phyloP scores from a whole-genome alignment of 2,797 vertebrate species.

The Chelon auratus region DNA sequence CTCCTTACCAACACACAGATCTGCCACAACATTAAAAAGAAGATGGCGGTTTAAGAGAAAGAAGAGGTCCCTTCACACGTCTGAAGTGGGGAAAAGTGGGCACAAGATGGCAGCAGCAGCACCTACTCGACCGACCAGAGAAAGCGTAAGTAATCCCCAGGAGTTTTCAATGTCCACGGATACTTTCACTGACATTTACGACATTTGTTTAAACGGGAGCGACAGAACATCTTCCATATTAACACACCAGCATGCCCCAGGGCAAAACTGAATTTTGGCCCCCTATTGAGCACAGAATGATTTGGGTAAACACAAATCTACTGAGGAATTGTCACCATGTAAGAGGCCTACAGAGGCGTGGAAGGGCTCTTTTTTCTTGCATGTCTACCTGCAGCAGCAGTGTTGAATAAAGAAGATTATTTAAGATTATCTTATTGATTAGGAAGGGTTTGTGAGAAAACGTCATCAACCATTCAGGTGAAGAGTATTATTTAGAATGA shows the following conservation, averaged over 20 bases:
- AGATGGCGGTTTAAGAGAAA: not conserved
- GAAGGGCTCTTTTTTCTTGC: not conserved
- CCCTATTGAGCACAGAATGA: not conserved
- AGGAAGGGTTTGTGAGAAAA: too few species aligned
- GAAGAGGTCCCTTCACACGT: not conserved
- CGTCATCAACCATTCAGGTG: too few species aligned
- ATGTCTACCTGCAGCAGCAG: not conserved
- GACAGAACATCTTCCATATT: not conserved
- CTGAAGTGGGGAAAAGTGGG: not conserved
- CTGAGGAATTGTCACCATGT: not conserved
- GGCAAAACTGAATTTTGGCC: not conserved
- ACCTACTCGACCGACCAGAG: not conserved
- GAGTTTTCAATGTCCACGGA: not conserved
- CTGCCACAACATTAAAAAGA: not conserved
- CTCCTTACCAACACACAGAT: too few species aligned
- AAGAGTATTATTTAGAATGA: too few species aligned
- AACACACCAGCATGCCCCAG: not conserved
- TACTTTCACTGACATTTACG: not conserved
- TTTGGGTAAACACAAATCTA: not conserved
- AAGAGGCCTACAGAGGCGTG: not conserved
- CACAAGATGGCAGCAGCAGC: slow-evolving; percentile 60
- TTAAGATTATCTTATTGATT: too few species aligned
- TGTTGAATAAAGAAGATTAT: too few species aligned
- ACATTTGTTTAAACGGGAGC: not conserved
- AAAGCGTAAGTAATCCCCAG: not conserved